phyloP scores from a whole-genome alignment of 2,113 vertebrate species.

The Acanthochromis polyacanthus region DNA sequence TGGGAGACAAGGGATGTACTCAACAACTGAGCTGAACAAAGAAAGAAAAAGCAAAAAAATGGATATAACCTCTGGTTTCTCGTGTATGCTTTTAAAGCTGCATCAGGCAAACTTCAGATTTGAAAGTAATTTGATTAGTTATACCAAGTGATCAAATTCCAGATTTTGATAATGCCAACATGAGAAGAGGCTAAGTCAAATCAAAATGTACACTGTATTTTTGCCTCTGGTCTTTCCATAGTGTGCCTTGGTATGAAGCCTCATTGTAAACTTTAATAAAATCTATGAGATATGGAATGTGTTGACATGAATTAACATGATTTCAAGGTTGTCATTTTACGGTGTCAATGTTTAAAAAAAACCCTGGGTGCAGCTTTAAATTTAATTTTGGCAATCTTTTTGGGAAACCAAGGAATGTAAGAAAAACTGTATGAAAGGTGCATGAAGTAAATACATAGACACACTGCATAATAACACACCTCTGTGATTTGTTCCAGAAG shows the following conservation, averaged over 20 bases:
- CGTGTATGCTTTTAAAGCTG: constrained; percentile 28
- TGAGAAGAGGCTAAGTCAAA: too few relatives aligned
- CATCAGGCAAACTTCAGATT: not conserved
- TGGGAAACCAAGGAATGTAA: not conserved
- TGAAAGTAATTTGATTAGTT: not conserved
- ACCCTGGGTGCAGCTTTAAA: constrained; percentile 29
- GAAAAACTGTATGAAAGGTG: not conserved
- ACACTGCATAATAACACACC: constrained; percentile 78
- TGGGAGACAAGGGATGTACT: constrained; percentile 37
- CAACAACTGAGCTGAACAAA: constrained; percentile 15
- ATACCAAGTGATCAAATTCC: too few relatives aligned
- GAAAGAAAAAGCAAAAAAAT: constrained; percentile 15
- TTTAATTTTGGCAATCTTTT: too few relatives aligned
- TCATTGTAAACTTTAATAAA: too few relatives aligned
- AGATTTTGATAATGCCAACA: too few relatives aligned
- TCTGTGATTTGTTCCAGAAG: constrained; percentile 87
- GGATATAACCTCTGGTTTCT: constrained; percentile 1
- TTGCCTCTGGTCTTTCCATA: too few relatives aligned
- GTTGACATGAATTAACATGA: too few relatives aligned
- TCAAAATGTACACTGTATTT: too few relatives aligned
- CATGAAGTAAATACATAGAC: too few relatives aligned
- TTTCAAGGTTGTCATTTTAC: not conserved
- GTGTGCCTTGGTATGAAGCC: too few relatives aligned
- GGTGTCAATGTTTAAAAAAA: too few relatives aligned
- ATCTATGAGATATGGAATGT: too few relatives aligned